These are phyloP conservation scores for Etia nguti DNA, from an alignment of 2,113 vertebrate genomes.

Conservation along the genomic window DNA sequence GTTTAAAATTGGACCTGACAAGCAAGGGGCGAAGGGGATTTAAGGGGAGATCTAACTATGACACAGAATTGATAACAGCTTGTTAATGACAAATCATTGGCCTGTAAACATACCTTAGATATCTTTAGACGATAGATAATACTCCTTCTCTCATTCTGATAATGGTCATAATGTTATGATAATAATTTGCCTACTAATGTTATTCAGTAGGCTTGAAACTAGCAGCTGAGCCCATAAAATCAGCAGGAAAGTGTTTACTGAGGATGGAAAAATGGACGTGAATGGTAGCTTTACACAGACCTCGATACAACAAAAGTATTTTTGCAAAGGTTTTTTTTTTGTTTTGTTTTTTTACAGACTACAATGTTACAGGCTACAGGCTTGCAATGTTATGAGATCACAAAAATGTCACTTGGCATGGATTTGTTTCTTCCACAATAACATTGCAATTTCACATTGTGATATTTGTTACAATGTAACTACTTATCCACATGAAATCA, in stretches of 20 bases:
- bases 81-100: neutral
- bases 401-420: neutral
- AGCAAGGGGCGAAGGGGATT: neutral
- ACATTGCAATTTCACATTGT: neutral
- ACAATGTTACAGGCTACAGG: too few species aligned
- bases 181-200: neutral
- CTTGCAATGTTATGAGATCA: neutral
- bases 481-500: neutral
- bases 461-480: neutral
- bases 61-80: accelerated
- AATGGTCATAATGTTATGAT: neutral
- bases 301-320: neutral
- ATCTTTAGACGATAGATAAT: neutral
- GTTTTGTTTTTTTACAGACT: neutral
- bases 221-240: neutral
- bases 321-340: neutral
- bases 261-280: neutral
- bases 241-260: neutral
- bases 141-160: accelerated
- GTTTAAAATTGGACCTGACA: neutral
- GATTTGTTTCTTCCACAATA: neutral
- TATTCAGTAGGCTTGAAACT: neutral
- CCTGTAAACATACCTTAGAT: neutral
- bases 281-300: accelerated
- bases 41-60: neutral